Percentiles rank a stretch among this genome's conserved stretches.
These are phyloP conservation scores for Gonatopus flavifemur DNA, from an alignment of 1,140 invertebrate species.

Conservation along the genomic window DNA sequence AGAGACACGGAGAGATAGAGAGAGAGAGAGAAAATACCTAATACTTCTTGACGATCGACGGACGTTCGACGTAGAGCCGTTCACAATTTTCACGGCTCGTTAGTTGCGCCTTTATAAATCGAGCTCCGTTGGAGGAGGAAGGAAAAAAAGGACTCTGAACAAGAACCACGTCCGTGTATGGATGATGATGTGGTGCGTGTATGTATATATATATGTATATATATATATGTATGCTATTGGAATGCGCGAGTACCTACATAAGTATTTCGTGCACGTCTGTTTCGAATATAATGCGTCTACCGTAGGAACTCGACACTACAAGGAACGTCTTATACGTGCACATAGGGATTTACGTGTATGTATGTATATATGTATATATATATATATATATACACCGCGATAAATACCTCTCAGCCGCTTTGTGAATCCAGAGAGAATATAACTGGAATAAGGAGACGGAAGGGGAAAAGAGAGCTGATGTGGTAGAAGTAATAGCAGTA, in stretches of 20 bases:
- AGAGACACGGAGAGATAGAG: background rate
- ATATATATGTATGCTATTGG: background rate
- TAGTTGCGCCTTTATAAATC: conserved; percentile 30
- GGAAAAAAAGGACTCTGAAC: background rate
- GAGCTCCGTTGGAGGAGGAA: conserved; percentile 6
- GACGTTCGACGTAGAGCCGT: conserved; percentile 16
- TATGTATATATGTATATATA: background rate
- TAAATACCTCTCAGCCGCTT: conserved; percentile 41
- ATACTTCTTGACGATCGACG: conserved; percentile 19
- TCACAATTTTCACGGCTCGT: conserved; percentile 40
- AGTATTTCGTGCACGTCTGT: conserved; percentile 24
- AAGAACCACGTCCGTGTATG: background rate
- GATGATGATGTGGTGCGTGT: no score
- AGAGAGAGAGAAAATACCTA: conserved; percentile 10
- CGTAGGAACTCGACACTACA: conserved; percentile 21
- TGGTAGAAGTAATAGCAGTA: no score
- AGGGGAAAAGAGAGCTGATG: no score
- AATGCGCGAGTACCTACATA: conserved; percentile 23
- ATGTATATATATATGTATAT: background rate
- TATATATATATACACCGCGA: conserved; percentile 22
- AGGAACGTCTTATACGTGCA: conserved; percentile 3
- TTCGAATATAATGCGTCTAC: conserved; percentile 25
- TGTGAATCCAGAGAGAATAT: conserved; percentile 30
- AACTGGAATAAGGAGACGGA: no score
- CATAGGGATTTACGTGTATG: background rate